Percentiles rank a stretch among this genome's conserved stretches.
Conservation (phyloP, 2,113 vertebrate species). For the Nibea albiflora region DNA sequence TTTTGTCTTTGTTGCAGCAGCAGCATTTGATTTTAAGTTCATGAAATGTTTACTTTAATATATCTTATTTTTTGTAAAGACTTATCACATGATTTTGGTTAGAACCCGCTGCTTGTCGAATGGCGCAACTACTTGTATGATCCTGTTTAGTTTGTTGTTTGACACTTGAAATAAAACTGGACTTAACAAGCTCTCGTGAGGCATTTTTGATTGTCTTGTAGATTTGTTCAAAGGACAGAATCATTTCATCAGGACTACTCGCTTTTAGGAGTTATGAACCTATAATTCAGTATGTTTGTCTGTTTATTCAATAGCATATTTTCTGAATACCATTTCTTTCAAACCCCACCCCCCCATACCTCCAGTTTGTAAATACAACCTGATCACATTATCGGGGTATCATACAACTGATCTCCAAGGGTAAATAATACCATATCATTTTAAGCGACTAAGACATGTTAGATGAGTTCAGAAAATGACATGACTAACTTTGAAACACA, state of each 20-base stretch:
- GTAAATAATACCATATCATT: too few relatives aligned
- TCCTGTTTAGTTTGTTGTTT: slow-evolving; percentile 45
- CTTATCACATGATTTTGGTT: slow-evolving; percentile 10
- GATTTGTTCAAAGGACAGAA: neutral
- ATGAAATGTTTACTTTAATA: slow-evolving; percentile 39
- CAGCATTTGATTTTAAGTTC: slow-evolving; percentile 4
- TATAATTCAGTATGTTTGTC: neutral
- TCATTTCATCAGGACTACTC: neutral
- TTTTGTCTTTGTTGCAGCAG: slow-evolving; percentile 30
- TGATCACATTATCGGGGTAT: too few relatives aligned
- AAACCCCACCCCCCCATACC: too few relatives aligned
- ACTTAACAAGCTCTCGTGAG: slow-evolving; percentile 21
- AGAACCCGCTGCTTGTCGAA: neutral
- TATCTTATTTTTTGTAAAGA: slow-evolving; percentile 29
- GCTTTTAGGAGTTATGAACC: neutral
- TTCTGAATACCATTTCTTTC: too few relatives aligned
- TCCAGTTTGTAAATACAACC: too few relatives aligned
- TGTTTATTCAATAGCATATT: neutral
- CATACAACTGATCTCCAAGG: too few relatives aligned
- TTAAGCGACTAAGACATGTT: too few relatives aligned
- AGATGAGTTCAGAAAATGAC: too few relatives aligned
- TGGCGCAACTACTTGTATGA: slow-evolving; percentile 36
- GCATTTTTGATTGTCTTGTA: neutral
- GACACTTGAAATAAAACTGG: slow-evolving; percentile 61
- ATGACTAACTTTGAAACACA: too few relatives aligned